Percentiles rank a stretch among this genome's conserved stretches.
Conservation (phyloP, 1,140 invertebrate species). For the Amyelois transitella region DNA sequence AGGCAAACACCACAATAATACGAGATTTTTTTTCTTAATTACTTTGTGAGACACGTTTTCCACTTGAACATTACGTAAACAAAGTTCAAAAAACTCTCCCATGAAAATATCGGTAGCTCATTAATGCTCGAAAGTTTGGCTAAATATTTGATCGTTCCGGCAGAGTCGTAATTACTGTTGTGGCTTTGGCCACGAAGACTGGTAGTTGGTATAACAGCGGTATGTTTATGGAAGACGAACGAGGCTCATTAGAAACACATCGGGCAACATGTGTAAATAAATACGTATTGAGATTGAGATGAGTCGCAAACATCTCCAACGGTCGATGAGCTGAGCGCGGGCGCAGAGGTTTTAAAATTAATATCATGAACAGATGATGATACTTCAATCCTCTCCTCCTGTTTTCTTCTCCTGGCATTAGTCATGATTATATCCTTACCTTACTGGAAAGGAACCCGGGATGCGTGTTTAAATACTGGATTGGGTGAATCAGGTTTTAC, state of each 20-base stretch:
- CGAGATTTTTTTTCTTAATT: slow-evolving; percentile 36
- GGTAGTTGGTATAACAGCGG: slow-evolving; percentile 61
- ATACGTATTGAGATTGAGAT: slow-evolving; percentile 33
- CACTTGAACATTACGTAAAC: slow-evolving; percentile 43
- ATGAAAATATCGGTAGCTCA: slow-evolving; percentile 62
- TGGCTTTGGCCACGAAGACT: slow-evolving; percentile 52
- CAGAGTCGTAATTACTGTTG: slow-evolving; percentile 56
- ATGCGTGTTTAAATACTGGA: no score
- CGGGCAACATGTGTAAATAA: slow-evolving; percentile 65
- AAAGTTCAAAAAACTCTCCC: slow-evolving; percentile 52
- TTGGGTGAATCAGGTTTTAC: no score
- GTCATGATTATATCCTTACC: no score
- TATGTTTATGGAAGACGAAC: slow-evolving; percentile 40
- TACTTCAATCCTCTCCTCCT: no score
- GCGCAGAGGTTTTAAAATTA: not conserved
- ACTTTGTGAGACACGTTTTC: slow-evolving; percentile 32
- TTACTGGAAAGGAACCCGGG: no score
- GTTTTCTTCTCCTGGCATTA: no score
- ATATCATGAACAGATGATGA: not conserved
- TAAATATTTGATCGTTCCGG: slow-evolving; percentile 63
- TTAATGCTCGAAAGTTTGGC: slow-evolving; percentile 67
- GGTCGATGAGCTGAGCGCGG: slow-evolving; percentile 19
- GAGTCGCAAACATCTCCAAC: slow-evolving; percentile 46
- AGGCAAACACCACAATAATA: slow-evolving; percentile 36
- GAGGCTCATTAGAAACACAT: slow-evolving; percentile 67